These are phyloP conservation scores for Orgyia antiqua DNA, from an alignment of 2,888 invertebrate genomes.

Conservation along the genomic window DNA sequence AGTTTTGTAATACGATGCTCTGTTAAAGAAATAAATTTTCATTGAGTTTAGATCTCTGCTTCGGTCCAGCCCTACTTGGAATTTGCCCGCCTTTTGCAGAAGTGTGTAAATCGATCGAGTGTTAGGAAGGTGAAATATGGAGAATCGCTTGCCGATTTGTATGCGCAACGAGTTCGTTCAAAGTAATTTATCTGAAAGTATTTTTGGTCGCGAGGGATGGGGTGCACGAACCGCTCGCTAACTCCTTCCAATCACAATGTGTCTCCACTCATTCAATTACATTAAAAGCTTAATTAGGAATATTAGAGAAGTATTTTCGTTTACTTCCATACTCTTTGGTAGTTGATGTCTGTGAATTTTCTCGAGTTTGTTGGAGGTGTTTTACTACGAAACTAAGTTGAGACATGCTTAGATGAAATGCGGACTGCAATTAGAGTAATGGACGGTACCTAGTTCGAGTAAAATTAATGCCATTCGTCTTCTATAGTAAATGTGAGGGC, in stretches of 20 bases:
- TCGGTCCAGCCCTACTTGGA: conserved; percentile 29
- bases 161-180: conserved; percentile 59
- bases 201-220: conserved; percentile 56
- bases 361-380: conserved; percentile 62
- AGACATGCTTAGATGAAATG: conserved; percentile 71
- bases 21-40: conserved; percentile 64
- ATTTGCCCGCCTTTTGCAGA: conserved; percentile 38
- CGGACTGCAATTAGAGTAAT: conserved; percentile 75
- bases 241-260: conserved; percentile 54
- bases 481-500: conserved; percentile 55
- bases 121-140: conserved; percentile 64
- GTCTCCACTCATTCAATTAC: conserved; percentile 72
- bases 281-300: conserved; percentile 76
- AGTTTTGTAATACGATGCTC: conserved; percentile 46
- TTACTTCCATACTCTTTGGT: conserved; percentile 64
- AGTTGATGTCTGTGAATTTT: conserved; percentile 61
- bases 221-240: conserved; percentile 37
- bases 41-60: conserved; percentile 38
- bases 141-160: conserved; percentile 64
- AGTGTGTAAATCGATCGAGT: conserved; percentile 62
- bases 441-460: conserved; percentile 62
- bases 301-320: conserved; percentile 67
- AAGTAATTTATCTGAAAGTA: conserved; percentile 72
- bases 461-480: conserved; percentile 68
- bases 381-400: conserved; percentile 58